Percentiles rank a stretch among this genome's conserved stretches.
Conservation (phyloP, 2,797 vertebrate genomes). For the Cyprinella venusta region DNA sequence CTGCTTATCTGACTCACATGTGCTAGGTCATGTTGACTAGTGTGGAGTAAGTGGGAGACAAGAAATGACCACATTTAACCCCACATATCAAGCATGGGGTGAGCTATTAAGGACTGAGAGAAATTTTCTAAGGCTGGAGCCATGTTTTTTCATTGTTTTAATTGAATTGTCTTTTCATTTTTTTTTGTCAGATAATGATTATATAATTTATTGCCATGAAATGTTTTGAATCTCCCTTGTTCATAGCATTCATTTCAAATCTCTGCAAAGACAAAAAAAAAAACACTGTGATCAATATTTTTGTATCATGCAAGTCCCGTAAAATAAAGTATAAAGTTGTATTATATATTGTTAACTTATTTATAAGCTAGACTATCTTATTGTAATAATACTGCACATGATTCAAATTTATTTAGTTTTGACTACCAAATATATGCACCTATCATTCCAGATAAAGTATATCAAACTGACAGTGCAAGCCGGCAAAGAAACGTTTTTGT, state of each 20-base stretch:
- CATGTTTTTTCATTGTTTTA: constrained; percentile 68
- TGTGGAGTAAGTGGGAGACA: constrained; percentile 43
- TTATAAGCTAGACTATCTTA: constrained; percentile 60
- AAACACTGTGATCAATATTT: constrained; percentile 98
- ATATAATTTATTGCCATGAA: constrained; percentile 99
- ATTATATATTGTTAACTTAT: constrained; percentile 76
- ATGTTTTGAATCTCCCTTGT: constrained; percentile 87
- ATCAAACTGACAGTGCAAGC: constrained; percentile 5
- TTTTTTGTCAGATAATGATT: constrained; percentile 88
- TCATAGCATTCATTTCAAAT: constrained; percentile 84
- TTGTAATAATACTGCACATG: constrained; percentile 49
- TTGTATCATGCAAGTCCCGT: constrained; percentile 94
- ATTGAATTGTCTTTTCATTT: constrained; percentile 79
- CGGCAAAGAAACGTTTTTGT: neutral
- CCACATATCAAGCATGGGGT: constrained; percentile 50
- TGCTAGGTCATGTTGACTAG: constrained; percentile 28
- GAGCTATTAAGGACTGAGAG: constrained; percentile 62
- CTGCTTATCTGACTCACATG: constrained; percentile 53
- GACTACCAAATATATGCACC: constrained; percentile 41
- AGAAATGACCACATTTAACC: constrained; percentile 47
- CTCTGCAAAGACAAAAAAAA: constrained; percentile 81
- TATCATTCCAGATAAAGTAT: constrained; percentile 21
- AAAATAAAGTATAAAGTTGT: constrained; percentile 91
- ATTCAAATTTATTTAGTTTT: constrained; percentile 50
- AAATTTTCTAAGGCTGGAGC: constrained; percentile 77